Evolutionary conservation across 2,888 invertebrate genomes (phyloP), one percentile per base, ranked within the genome.

Genomic region (Theretra japonica): DNA sequence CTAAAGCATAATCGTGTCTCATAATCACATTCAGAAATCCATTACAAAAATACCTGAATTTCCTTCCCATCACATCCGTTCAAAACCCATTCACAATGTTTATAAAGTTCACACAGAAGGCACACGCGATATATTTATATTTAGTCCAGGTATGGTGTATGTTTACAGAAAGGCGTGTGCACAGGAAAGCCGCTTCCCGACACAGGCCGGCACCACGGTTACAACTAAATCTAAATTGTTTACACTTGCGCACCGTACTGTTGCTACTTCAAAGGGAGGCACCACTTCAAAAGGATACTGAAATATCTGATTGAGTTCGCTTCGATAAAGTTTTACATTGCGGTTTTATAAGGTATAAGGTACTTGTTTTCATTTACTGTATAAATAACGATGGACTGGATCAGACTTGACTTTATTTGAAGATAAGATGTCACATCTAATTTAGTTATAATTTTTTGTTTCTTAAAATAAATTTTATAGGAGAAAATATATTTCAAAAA

Each of bases 161-260:
- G 65, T 65, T 65, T 65, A 62, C 62, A 33, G 33, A 5, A 28
- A 28, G 33, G 41, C 23, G 65, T 11, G 21, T 62, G 41, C 65
- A 41, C 41, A 65, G 65, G 65, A 65, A 65, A 23, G 23, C 65
- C 17, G 65, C 48, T 48, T 65, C 65, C 65, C 48, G 41, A 41
- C 33, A 6, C 28, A 59, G 48, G n/a, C 65, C 65, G 41, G 48
- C 65, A 65, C 23, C 65, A 48, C 17, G 41, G 23, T n/a, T 62
- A 62, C 62, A 62, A 62, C 62, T 33, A 65, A 60, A 65, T 48
- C n/a, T 65, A 65, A 65, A 65, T 48, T 65, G 65, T 65, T 65
- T 65, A 65, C 48, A 23, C 17, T 21, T 23, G 65, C 65, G 23
- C 23, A 65, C 65, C 53, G n/a, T 17, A 53, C 23, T 48, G 65